These are phyloP conservation scores for Protosalanx chinensis DNA, from an alignment of 2,797 vertebrate species.

Conservation along the genomic window DNA sequence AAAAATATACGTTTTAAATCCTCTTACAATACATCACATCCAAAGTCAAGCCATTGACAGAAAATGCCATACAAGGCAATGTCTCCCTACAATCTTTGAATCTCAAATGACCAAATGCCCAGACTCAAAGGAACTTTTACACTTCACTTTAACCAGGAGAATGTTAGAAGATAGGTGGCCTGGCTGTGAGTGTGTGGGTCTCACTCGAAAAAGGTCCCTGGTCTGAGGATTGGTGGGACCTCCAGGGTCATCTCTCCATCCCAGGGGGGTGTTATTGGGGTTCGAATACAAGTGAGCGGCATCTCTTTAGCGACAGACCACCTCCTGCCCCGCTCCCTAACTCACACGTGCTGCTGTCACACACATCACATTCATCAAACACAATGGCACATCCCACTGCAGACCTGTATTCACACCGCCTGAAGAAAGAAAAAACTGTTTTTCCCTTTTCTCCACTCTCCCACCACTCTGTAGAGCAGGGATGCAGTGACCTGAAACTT, in stretches of 20 bases:
- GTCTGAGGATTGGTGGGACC: conserved; percentile 41
- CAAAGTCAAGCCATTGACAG: conserved; percentile 9
- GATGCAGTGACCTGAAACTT: background rate
- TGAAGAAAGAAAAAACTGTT: background rate
- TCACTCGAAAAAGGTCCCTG: conserved; percentile 22
- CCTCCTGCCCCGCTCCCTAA: conserved; percentile 50
- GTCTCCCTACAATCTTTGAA: background rate
- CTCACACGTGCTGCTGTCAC: conserved; percentile 47
- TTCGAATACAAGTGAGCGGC: conserved; percentile 69
- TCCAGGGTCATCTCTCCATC: conserved; percentile 40
- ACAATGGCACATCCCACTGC: background rate
- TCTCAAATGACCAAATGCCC: background rate
- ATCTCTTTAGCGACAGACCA: conserved; percentile 60
- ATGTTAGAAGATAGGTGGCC: conserved; percentile 1
- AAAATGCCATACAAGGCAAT: background rate
- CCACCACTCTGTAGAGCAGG: no score
- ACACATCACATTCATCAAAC: conserved; percentile 33
- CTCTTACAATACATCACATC: conserved; percentile 22
- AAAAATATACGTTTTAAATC: conserved; percentile 20
- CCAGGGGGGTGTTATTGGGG: conserved; percentile 55
- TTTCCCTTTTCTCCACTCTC: no score
- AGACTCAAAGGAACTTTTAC: background rate
- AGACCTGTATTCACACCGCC: background rate
- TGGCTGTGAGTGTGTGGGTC: background rate
- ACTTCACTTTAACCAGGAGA: background rate